These are phyloP conservation scores for Eristalis arbustorum DNA, from an alignment of 2,888 invertebrate genomes.

Conservation along the genomic window DNA sequence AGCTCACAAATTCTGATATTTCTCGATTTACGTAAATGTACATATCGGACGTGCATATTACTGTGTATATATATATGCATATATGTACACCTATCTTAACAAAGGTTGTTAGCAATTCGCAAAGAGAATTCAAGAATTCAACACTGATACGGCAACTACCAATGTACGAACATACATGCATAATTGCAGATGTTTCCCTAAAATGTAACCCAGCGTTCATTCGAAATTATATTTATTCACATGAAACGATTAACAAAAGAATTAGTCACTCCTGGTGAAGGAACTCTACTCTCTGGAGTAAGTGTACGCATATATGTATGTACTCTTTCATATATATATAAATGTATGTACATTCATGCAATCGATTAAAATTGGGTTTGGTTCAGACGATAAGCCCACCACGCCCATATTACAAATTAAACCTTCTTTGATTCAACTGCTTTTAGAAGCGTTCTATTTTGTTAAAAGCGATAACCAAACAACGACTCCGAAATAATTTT, in stretches of 20 bases:
- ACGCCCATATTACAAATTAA: conserved; percentile 49
- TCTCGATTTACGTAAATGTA: neutral
- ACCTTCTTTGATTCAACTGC: neutral
- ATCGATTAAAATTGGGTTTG: conserved; percentile 52
- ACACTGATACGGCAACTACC: neutral
- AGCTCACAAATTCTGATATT: neutral
- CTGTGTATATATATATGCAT: neutral
- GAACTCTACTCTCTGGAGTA: neutral
- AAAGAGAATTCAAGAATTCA: neutral
- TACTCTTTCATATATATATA: neutral
- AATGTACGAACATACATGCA: neutral
- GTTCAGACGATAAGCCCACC: conserved; percentile 52
- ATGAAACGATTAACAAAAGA: neutral
- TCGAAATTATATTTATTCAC: neutral
- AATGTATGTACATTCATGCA: conserved; percentile 24
- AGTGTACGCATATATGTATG: neutral
- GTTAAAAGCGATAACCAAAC: neutral
- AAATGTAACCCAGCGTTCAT: neutral
- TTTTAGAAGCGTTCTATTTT: neutral
- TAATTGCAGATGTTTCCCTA: neutral
- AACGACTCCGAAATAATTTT: neutral
- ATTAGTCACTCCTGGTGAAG: conserved; percentile 24
- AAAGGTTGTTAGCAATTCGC: neutral
- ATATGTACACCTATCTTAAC: neutral
- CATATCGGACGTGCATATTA: neutral